These are phyloP conservation scores for Menura novaehollandiae DNA, from an alignment of 2,113 vertebrate species.

Conservation along the genomic window DNA sequence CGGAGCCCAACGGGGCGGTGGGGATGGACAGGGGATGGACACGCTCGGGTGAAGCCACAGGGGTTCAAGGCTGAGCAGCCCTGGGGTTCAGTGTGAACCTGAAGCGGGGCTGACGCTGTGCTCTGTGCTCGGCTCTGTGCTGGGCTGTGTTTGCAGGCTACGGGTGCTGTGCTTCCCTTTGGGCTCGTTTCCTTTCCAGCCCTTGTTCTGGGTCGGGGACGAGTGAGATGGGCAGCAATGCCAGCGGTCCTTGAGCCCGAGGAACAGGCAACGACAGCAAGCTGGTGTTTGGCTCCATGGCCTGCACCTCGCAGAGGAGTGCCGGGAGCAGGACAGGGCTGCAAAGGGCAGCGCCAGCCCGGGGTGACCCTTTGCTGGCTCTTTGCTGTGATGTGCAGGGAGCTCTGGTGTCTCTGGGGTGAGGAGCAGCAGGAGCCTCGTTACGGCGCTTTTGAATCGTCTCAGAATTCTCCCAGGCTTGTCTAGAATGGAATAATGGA, in stretches of 20 bases:
- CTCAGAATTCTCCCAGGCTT: not conserved
- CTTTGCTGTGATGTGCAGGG: not conserved
- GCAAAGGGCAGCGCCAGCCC: not conserved
- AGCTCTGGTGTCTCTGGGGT: not conserved
- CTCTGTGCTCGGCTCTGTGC: not conserved
- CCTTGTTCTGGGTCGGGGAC: too few species aligned
- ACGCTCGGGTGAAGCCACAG: rapidly evolving
- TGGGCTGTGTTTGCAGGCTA: rapidly evolving
- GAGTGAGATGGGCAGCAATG: not conserved
- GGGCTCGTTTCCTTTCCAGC: not conserved
- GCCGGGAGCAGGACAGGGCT: too few species aligned
- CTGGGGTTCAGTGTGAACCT: rapidly evolving
- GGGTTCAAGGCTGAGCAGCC: not conserved
- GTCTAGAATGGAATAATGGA: not conserved
- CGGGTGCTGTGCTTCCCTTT: not conserved
- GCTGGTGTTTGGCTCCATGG: not conserved
- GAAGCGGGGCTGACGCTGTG: rapidly evolving
- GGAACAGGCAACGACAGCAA: not conserved
- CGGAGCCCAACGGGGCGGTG: not conserved
- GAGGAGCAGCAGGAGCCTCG: not conserved
- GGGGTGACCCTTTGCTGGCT: not conserved
- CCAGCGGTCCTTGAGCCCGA: not conserved
- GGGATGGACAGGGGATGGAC: not conserved
- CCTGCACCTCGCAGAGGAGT: not conserved
- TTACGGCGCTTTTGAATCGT: not conserved